These are phyloP conservation scores for Phylloscopus trochilus DNA, from an alignment of 2,113 vertebrate genomes.

Conservation along the genomic window DNA sequence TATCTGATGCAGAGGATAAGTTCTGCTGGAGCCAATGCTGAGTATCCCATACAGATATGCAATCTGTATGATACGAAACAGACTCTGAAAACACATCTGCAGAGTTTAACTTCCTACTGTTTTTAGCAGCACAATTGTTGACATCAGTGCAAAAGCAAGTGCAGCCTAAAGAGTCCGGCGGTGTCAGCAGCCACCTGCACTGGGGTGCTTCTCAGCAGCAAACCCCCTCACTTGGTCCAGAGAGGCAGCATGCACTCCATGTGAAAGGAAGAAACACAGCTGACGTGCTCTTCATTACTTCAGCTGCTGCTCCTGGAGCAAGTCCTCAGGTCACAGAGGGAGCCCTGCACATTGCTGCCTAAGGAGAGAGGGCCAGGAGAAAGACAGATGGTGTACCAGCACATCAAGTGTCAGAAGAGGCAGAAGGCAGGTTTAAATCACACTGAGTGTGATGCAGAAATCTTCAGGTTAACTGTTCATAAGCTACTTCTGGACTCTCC, in stretches of 20 bases:
- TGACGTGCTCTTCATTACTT: background rate
- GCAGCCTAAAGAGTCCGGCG: background rate
- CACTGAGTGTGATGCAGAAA: background rate
- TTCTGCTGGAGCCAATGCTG: background rate
- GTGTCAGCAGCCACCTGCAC: background rate
- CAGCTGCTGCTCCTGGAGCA: background rate
- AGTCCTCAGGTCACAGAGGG: rapidly evolving
- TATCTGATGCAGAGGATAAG: background rate
- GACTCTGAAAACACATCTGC: background rate
- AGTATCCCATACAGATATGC: background rate
- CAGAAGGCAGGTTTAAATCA: background rate
- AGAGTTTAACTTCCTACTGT: background rate
- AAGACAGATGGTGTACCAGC: rapidly evolving
- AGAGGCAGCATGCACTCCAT: background rate
- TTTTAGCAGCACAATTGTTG: background rate
- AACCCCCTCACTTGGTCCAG: background rate
- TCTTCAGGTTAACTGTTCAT: background rate
- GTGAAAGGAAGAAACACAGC: background rate
- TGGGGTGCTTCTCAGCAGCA: background rate
- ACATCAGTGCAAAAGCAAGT: background rate
- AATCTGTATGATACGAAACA: background rate
- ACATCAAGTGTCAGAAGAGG: background rate
- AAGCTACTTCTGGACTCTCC: background rate
- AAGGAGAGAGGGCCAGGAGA: background rate
- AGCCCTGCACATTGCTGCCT: background rate